phyloP scores from a whole-genome alignment of 2,797 vertebrate genomes.

The Amblyraja radiata region DNA sequence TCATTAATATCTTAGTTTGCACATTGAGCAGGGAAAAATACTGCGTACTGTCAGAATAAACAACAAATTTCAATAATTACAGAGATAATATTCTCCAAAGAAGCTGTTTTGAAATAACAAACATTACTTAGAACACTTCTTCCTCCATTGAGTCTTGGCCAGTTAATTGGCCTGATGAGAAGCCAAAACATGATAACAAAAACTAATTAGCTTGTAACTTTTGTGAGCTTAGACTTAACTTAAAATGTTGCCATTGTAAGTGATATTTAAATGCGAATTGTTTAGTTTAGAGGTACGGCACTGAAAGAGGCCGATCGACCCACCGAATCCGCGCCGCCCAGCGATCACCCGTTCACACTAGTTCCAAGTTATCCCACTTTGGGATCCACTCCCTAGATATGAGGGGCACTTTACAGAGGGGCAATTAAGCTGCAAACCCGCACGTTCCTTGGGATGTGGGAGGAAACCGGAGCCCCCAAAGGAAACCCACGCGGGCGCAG shows the following conservation, averaged over 20 bases:
- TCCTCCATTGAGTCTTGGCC: conserved; percentile 52
- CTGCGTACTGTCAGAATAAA: conserved; percentile 43
- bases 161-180: conserved; percentile 57
- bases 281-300: not conserved
- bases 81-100: conserved; percentile 50
- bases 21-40: conserved; percentile 46
- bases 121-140: conserved; percentile 21
- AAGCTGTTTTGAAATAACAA: conserved; percentile 42
- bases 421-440: no score
- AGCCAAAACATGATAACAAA: conserved; percentile 45
- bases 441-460: no score
- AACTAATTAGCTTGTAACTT: conserved; percentile 57
- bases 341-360: no score
- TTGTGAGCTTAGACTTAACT: conserved; percentile 46
- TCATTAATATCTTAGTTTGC: conserved; percentile 45
- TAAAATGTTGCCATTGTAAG: conserved; percentile 15
- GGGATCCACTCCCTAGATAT: no score
- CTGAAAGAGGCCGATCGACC: no score
- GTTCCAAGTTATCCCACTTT: no score
- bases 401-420: no score
- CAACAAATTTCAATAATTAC: conserved; percentile 51
- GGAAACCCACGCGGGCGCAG: no score
- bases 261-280: not conserved
- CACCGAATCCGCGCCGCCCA: no score
- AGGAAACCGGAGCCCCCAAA: no score